Conservation (phyloP, 2,888 invertebrate species). For the Limnephilus lunatus region DNA sequence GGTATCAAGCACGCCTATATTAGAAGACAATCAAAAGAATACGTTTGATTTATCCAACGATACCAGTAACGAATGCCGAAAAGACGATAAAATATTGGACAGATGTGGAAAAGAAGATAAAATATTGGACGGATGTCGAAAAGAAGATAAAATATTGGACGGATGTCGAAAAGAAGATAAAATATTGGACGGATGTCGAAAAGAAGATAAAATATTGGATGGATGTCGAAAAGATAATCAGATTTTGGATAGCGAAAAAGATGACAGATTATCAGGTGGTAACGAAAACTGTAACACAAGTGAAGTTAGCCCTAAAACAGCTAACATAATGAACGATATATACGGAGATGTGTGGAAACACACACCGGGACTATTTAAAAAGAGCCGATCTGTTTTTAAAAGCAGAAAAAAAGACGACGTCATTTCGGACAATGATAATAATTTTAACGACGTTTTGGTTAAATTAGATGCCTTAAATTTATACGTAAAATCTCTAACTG, state of each 20-base stretch:
- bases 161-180: neutral
- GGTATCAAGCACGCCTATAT: conserved; percentile 30
- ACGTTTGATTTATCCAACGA: neutral
- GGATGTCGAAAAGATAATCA: neutral
- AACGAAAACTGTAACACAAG: neutral
- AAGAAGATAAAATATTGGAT: neutral
- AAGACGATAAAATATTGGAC: neutral
- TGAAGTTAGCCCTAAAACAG: conserved; percentile 61
- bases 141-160: neutral
- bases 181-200: neutral
- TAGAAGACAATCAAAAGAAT: neutral
- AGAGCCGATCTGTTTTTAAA: conserved; percentile 65
- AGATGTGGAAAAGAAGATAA: neutral
- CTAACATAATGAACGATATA: conserved; percentile 73
- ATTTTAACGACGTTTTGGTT: conserved; percentile 34
- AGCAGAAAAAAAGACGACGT: neutral
- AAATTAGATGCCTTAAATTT: conserved; percentile 47
- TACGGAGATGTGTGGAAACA: conserved; percentile 79
- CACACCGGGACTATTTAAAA: conserved; percentile 74
- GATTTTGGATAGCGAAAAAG: neutral
- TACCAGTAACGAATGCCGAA: neutral
- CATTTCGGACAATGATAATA: neutral
- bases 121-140: neutral
- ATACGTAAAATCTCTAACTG: conserved; percentile 41
- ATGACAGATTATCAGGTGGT: neutral